Evolutionary conservation across 2,113 vertebrate genomes (phyloP), one percentile per base, ranked within the genome.

Genomic region (Eubucco bourcierii): DNA sequence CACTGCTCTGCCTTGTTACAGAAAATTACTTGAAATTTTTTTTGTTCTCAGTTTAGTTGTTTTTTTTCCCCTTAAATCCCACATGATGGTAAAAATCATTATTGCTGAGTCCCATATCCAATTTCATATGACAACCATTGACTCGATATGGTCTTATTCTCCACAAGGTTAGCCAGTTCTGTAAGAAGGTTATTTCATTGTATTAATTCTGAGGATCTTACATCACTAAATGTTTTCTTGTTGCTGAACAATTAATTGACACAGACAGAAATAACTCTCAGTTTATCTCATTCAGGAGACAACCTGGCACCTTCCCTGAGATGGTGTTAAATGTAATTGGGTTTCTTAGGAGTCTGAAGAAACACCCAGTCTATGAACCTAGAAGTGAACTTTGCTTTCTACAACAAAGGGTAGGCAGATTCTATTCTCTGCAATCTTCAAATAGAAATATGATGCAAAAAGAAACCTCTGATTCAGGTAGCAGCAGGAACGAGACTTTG

Each of bases 241-340:
- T 2, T 79, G 64, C 60, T 84, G 50, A 89, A 29, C 50, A 52
- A 56, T n/a, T 75, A 88, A n/a, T 50, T 70, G 59, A 78, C 39
- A 70, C 10, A 60, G 52, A 71, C 70, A 84, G 44, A 17, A 75
- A 65, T 59, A 93, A 82, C 50, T 76, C 41, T 72, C 20, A 8
- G 81, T 94, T 94, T 87, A 88, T 55, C 80, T 88, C 70, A 68
- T 79, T 81, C 60, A 53, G 68, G 76, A 88, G 33, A 66, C 66
- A 84, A 70, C 14, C 13, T 73, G 60, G 84, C 20, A 53, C 64
- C 20, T 80, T 67, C 23, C n/a, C 15, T 53, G 53, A 85, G 53
- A 84, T 28, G 68, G 46, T 74, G n/a, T 60, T 82, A 89, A 92
- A 74, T 8, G 44, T 21, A 82, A 56, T 16, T 60, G 25, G 5